Evolutionary conservation across 2,888 invertebrate species (phyloP), one percentile per base, ranked within the genome.

Genomic region (Nomada lathburiana): DNA sequence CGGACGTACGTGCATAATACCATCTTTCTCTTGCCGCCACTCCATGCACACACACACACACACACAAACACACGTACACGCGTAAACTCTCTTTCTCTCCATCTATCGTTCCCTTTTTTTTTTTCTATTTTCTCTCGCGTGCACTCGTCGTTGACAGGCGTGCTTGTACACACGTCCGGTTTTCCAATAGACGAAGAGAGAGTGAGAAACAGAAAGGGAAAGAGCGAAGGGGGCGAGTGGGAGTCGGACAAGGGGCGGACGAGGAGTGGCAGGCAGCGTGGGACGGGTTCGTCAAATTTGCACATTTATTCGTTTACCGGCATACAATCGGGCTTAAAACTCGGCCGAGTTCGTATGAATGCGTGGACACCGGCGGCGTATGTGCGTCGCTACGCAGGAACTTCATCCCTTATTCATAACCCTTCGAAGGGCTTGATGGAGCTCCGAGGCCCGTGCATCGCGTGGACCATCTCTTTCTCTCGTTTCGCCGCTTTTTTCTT

Each of bases 241-340:
- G 23, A 42, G 60, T 55, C 36, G 36, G 36, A 68, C 47, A 69
- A 69, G 77, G 64, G 67, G 70, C 23, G 57, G 57, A 42, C 42
- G 42, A n/a, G 60, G 36, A 50, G n/a, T 63, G 76, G 50, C 42
- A 52, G 77, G 63, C 82, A 70, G 85, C 67, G 84, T 42, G 70
- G 70, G 82, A 81, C 81, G 75, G 88, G 87, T 86, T 90, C 89
- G 90, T 90, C 89, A 90, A 92, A 93, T 92, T 93, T 92, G 91
- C 93, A 92, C 92, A 90, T 93, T 93, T 92, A 92, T 93, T 92
- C 92, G 92, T 90, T 92, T 92, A 92, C 81, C 84, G 85, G 82
- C 84, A 85, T 88, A 88, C 90, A 91, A 90, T 92, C 88, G 87
- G 85, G 89, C 88, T 86, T 85, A 89, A 91, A 92, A 89, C 88